Evolutionary conservation across 2,888 invertebrate genomes (phyloP), one percentile per base, ranked within the genome.

Genomic region (Pedicia rivosa): DNA sequence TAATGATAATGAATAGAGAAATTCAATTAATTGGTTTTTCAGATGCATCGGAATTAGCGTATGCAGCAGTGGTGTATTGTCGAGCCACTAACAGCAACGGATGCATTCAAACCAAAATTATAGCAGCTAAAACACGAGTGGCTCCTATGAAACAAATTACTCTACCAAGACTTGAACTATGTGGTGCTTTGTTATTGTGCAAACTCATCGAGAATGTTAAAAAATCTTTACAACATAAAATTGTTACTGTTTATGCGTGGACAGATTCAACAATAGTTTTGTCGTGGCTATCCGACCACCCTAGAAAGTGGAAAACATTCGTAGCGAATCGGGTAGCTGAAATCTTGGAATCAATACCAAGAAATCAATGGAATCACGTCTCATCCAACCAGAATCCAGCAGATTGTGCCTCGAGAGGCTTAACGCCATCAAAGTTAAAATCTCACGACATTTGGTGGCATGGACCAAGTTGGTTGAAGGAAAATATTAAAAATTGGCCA

Each of bases 151-250:
- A 47, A 28, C 28, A 35, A 9, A 35, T 43, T 4, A 42, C 47
- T 2, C 39, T 49, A 14, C 44, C 47, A 4, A 33, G 47, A 8
- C 34, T 50, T 5, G 46, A 48, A 20, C 36, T 51, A 14, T 36
- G 41, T 5, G 39, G 28, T 13, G 40, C 43, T 25, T 5, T 20
- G 5, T 8, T 20, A 20, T 8, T 20, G 5, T 5, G 6, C 5
- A 20, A 20, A 20, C 20, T 20, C n/a, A 20, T 25, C 10, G 10
- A 32, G 15, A 5, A 19, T 10, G 9, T 26, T 8, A 12, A 25
- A 10, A 26, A 17, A 12, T 2, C 25, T 2, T 12, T 20, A 3
- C 4, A 32, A 10, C 13, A 17, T 7, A 2, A 12, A 3, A 12
- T 10, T 4, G 4, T 4, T 4, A 13, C 6, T 5, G 10, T 15